Conservation (phyloP, 2,888 invertebrate species). For the Calameuta pallipes region DNA sequence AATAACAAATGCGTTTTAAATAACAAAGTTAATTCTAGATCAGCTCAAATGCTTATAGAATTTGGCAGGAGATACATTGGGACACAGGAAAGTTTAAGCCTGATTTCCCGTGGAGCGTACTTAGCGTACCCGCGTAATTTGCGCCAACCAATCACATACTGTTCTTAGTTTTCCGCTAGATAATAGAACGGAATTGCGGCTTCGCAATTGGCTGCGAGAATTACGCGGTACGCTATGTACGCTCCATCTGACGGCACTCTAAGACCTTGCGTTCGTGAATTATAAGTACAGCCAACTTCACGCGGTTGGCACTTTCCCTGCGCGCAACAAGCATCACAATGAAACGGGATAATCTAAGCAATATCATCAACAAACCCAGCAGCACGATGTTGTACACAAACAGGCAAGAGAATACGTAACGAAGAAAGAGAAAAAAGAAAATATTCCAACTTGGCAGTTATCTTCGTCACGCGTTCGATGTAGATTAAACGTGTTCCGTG, state of each 20-base stretch:
- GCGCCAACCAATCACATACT: no score
- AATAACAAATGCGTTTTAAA: no score
- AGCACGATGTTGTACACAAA: background rate
- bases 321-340: background rate
- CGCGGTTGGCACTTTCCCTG: background rate
- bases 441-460: background rate
- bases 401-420: background rate
- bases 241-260: no score
- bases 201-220: no score
- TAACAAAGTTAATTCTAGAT: no score
- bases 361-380: background rate
- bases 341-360: background rate
- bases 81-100: background rate
- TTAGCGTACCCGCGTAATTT: no score
- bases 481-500: background rate
- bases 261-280: background rate
- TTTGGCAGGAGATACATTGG: no score
- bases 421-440: background rate
- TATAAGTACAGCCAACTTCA: background rate
- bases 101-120: no score
- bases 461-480: background rate
- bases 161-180: no score
- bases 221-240: no score
- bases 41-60: no score
- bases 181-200: no score